Conservation (phyloP, 2,888 invertebrate genomes). For the Yponomeuta sedellus region DNA sequence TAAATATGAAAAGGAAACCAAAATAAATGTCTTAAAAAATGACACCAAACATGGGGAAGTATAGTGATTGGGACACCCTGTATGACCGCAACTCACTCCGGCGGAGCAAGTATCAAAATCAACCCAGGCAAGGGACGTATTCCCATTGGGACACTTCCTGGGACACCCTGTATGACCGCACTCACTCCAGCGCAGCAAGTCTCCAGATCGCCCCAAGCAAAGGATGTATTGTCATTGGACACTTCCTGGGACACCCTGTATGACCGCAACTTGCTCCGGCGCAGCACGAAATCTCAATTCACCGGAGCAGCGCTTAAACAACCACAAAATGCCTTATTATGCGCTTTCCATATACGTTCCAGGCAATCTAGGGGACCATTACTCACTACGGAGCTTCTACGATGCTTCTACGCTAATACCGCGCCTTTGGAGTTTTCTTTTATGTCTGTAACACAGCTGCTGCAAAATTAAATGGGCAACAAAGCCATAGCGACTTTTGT, state of each 20-base stretch:
- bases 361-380: conserved; percentile 64
- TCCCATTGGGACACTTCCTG: no score
- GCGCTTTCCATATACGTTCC: conserved; percentile 72
- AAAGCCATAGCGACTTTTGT: conserved; percentile 69
- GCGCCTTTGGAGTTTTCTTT: conserved; percentile 56
- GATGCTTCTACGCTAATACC: conserved; percentile 67
- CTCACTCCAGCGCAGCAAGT: no score
- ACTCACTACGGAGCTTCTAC: conserved; percentile 57
- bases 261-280: conserved; percentile 42
- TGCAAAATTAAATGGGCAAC: conserved; percentile 44
- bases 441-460: conserved; percentile 49
- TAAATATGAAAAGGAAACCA: no score
- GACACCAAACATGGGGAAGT: no score
- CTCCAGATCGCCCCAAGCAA: no score
- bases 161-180: no score
- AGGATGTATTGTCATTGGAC: no score
- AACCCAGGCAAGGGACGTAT: no score
- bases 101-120: no score
- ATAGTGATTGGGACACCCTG: no score
- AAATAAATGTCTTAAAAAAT: no score
- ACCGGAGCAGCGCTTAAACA: conserved; percentile 70
- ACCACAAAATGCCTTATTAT: conserved; percentile 75
- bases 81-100: conserved; percentile 38
- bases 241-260: no score
- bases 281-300: conserved; percentile 72